phyloP scores from a whole-genome alignment of 2,113 vertebrate genomes.

The Diadophis punctatus region DNA sequence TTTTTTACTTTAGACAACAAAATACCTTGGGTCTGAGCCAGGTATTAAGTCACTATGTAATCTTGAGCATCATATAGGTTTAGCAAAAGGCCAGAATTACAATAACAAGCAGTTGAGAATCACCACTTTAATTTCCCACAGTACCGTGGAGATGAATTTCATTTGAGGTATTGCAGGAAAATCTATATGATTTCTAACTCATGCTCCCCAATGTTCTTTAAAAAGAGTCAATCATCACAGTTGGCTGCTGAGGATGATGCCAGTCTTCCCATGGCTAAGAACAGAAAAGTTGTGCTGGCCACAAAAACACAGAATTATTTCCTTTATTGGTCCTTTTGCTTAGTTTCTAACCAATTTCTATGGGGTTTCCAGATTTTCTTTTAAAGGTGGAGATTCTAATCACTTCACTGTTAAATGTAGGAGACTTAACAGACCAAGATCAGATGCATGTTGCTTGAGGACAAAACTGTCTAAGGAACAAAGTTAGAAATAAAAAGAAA shows the following conservation, averaged over 20 bases:
- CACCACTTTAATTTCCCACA: background rate
- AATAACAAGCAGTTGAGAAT: background rate
- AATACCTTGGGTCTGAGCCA: background rate
- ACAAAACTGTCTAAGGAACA: conserved; percentile 57
- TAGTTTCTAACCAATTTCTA: background rate
- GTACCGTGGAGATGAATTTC: background rate
- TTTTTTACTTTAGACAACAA: background rate
- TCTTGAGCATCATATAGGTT: background rate
- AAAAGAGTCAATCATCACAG: background rate
- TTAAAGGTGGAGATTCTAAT: background rate
- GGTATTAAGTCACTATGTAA: background rate
- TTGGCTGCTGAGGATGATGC: background rate
- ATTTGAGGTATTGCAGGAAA: background rate
- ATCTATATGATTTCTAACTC: background rate
- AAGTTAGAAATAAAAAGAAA: background rate
- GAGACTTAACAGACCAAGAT: background rate
- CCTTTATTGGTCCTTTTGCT: background rate
- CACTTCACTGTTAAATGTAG: background rate
- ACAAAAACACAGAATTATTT: background rate
- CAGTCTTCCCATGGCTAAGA: background rate
- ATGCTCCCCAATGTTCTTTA: background rate
- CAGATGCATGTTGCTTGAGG: background rate
- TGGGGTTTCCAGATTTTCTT: background rate
- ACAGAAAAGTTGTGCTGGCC: background rate
- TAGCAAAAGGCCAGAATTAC: background rate